phyloP scores from a whole-genome alignment of 2,113 vertebrate genomes.

The Chinchilla lanigera region DNA sequence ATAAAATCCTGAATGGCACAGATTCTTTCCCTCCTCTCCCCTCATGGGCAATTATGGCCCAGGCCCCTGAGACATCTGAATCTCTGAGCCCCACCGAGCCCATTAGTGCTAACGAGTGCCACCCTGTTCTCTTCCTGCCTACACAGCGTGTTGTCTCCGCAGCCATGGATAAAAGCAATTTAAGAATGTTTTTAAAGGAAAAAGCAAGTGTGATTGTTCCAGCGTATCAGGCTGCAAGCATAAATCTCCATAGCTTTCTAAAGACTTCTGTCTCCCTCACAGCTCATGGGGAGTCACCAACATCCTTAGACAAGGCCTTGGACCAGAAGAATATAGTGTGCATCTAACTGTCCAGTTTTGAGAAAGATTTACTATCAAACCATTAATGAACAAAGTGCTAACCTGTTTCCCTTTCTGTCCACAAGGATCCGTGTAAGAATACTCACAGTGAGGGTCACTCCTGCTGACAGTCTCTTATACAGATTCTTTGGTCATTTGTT shows the following conservation, averaged over 20 bases:
- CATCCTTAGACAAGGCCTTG: background rate
- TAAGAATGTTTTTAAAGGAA: constrained; percentile 17
- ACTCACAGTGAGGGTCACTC: background rate
- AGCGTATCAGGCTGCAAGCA: background rate
- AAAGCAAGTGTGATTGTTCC: background rate
- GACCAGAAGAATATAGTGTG: background rate
- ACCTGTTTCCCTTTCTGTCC: background rate
- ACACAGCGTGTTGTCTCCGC: background rate
- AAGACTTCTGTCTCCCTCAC: background rate
- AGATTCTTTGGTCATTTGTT: background rate
- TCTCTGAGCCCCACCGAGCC: background rate
- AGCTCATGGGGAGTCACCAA: background rate
- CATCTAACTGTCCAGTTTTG: background rate
- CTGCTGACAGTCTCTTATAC: background rate
- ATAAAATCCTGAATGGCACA: background rate
- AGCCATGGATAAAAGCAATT: background rate
- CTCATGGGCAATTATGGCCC: background rate
- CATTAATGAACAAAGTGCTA: background rate
- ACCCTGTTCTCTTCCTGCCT: background rate
- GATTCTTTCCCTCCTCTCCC: background rate
- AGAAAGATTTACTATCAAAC: background rate
- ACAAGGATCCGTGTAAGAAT: background rate
- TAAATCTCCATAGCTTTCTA: background rate
- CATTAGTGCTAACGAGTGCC: background rate
- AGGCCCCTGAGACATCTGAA: background rate